Percentiles rank a stretch among this genome's conserved stretches.
These are phyloP conservation scores for Lordiphosa collinella DNA, from an alignment of 1,140 invertebrate genomes.

Conservation along the genomic window DNA sequence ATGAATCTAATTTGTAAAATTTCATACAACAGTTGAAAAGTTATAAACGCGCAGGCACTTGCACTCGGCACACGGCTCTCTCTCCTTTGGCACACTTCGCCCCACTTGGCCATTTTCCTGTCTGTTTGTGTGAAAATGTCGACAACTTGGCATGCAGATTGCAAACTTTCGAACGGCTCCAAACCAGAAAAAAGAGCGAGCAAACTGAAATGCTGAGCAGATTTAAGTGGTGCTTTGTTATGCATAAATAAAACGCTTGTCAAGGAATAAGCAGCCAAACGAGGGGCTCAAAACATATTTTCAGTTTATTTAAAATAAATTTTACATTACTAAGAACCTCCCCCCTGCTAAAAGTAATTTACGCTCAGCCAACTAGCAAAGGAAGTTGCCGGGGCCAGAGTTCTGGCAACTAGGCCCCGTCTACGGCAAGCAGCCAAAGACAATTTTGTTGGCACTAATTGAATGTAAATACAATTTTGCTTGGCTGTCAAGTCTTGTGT, in stretches of 20 bases:
- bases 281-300: slow-evolving; percentile 59
- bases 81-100: not conserved
- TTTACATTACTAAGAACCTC: slow-evolving; percentile 62
- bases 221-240: slow-evolving; percentile 77
- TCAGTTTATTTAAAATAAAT: slow-evolving; percentile 77
- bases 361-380: slow-evolving; percentile 46
- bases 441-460: slow-evolving; percentile 78
- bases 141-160: slow-evolving; percentile 77
- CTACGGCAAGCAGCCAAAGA: slow-evolving; percentile 71
- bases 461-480: slow-evolving; percentile 78
- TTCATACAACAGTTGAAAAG: slow-evolving; percentile 78
- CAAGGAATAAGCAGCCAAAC: slow-evolving; percentile 58
- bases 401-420: slow-evolving; percentile 49
- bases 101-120: slow-evolving; percentile 30
- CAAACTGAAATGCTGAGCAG: slow-evolving; percentile 52
- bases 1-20: slow-evolving; percentile 78
- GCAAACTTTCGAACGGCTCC: slow-evolving; percentile 70
- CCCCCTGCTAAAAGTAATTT: slow-evolving; percentile 55
- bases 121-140: slow-evolving; percentile 74
- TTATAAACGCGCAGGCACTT: slow-evolving; percentile 76
- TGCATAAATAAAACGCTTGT: slow-evolving; percentile 74
- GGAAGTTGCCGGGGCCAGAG: slow-evolving; percentile 7
- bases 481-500: slow-evolving; percentile 77
- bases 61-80: slow-evolving; percentile 60
- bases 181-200: slow-evolving; percentile 17